Conservation (phyloP, 1,140 invertebrate species). For the Cherax quadricarinatus region DNA sequence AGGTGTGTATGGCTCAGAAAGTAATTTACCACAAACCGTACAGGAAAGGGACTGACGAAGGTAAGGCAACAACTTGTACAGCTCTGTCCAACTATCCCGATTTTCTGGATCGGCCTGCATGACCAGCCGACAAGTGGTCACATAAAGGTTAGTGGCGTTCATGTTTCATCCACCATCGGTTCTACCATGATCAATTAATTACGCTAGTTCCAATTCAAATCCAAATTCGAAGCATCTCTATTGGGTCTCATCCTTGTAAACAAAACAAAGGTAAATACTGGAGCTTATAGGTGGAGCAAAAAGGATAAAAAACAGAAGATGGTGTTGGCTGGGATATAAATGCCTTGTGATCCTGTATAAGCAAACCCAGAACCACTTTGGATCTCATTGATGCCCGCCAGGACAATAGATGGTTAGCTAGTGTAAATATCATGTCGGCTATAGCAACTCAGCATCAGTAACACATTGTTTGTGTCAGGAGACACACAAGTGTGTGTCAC, state of each 20-base stretch:
- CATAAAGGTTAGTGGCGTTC: conserved; percentile 91
- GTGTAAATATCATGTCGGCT: background rate
- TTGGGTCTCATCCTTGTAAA: conserved; percentile 65
- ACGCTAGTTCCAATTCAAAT: conserved; percentile 25
- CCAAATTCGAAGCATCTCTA: conserved; percentile 63
- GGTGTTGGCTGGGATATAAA: background rate
- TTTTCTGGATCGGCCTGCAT: conserved; percentile 84
- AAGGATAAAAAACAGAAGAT: conserved; percentile 36
- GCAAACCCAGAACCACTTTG: background rate
- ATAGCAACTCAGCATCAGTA: conserved; percentile 11
- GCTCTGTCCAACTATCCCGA: conserved; percentile 85
- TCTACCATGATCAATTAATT: conserved; percentile 55
- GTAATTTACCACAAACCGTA: conserved; percentile 89
- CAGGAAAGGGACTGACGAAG: conserved; percentile 91
- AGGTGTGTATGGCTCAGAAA: conserved; percentile 89
- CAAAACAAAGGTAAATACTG: conserved; percentile 63
- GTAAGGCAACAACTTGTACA: conserved; percentile 89
- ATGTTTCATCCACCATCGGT: conserved; percentile 77
- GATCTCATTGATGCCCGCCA: background rate
- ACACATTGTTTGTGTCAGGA: background rate
- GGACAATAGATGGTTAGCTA: conserved; percentile 35
- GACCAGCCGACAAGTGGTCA: conserved; percentile 88
- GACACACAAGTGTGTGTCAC: background rate
- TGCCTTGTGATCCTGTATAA: too few relatives aligned
- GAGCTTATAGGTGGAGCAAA: conserved; percentile 42